Base-by-base conservation (phyloP, 2,113 vertebrate genomes). In the Ia io region DNA sequence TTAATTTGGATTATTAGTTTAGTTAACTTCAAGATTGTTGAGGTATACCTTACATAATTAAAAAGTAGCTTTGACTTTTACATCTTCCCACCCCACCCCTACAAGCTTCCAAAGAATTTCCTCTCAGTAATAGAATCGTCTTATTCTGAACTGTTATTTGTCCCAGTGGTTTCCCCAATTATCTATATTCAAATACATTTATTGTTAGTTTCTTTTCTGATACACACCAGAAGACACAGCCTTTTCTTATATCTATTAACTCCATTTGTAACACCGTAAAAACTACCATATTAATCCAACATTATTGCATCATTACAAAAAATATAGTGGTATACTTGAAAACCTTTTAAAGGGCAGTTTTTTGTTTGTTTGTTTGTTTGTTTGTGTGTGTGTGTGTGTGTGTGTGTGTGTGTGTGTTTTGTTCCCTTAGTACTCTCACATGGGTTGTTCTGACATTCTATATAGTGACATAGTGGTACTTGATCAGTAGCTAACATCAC, bases 11-110 rank as follows among this genome's bases (percentile, higher is more conserved):
- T n/a, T 91, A 61, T 90, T 74, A 23, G 2, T 78, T 86, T 78
- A 28, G 20, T 93, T 93, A 44, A 4, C 42, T 53, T 65, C 35
- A 93, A 32, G 40, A 28, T 40, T 92, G 85, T 89, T 85, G 2
- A 88, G 12, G 83, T 49, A 63, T 49, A 28, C 18, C 70, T 97
- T 76, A 56, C 61, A 77, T 40, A 95, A 94, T 82, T 93, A 77
- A 80, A 95, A 93, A 69, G 2, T 53, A 82, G 16, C 10, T 30
- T 30, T 61, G 40, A 90, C 69, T 88, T 93, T 91, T 82, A 47
- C 88, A 74, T 3, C 1, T 74, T 61, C n/a, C 16, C 22, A 76
- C 35, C 4, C 0, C 16, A 49, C 44, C 30, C 56, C 20, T 6
- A 22, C 16, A 25, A 30, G 80, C 40, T 74, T 76, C 32, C 22